Base-by-base conservation (phyloP, 2,113 vertebrate genomes). In the Phaethornis superciliosus region DNA sequence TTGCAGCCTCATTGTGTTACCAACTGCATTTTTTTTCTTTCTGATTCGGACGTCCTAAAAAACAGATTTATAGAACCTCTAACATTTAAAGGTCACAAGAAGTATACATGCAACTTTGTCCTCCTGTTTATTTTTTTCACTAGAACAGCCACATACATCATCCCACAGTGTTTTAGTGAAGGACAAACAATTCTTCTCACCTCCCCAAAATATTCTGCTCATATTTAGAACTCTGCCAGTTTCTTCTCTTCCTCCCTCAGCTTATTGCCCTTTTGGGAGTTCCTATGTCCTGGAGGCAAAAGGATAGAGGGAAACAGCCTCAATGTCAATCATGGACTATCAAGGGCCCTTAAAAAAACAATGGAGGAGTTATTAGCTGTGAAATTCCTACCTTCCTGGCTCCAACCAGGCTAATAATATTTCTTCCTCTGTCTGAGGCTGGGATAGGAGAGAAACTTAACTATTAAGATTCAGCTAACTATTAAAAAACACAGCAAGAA, bases 371-470 rank as follows among this genome's bases (percentile, higher is more conserved):
- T 95, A 95, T 91, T 95, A 96, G 93, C 95, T 96, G 95, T 85
- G 90, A 93, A 96, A 96, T 95, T 96, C 94, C 85, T 93, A 60
- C 95, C 56, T 94, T 96, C 95, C 95, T 85, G 94, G 88, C 95
- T 96, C 90, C 96, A 96, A 92, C 37, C 37, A 59, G 85, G 76
- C 96, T 96, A 96, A 94, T 70, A 90, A 59, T 92, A 93, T 94
- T 95, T 90, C 88, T 91, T 95, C 85, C 92, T 90, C 90, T 83
- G 88, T 92, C 92, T 95, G 82, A 95, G 86, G 30, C 67, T 46
- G 35, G 79, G 63, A 89, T 9, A 88, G 67, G 59, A 80, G 23
- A 52, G 51, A 80, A 93, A 94, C 18, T 88, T 95, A 94, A 92
- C 80, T 81, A 86, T 90, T 95, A 47, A 92, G 60, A 92, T 78